Evolutionary conservation across 2,888 invertebrate genomes (phyloP), one percentile per base, ranked within the genome.

Genomic region (Platyscelio sp.): DNA sequence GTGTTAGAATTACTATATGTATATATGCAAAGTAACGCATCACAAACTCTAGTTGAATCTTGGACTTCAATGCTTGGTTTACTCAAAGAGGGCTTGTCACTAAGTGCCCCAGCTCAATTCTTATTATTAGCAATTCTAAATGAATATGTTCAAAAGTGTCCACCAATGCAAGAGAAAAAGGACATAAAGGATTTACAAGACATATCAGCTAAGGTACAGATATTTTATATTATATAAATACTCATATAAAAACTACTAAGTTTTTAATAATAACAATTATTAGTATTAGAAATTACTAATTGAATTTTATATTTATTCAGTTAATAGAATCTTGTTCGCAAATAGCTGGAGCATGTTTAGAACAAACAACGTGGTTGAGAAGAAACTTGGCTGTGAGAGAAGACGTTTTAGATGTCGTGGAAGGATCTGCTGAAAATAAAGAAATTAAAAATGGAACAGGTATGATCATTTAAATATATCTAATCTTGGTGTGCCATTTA

Each of bases 341-440:
- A 93, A 97, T 98, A 43, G 98, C 98, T 7, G 98, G 97, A n/a
- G 97, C 98, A n/a, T 97, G 97, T 89, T 94, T 98, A 87, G 98
- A 98, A 91, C 97, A 98, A 93, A 98, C 98, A 1, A 98, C 98
- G 0, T 98, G 98, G 98, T 93, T 98, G 67, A 94, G 97, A 83
- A 95, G 97, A 87, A 97, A 97, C 94, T 94, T 97, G 83, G 97
- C 97, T 61, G 98, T 98, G 1, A 96, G 97, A 82, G 96, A 96
- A 90, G 96, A 96, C 83, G 94, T 95, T 18, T 93, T 94, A 9
- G 94, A 94, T n/a, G 94, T 94, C 27, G 94, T n/a, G n/a, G n/a
- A 94, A 86, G 91, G 90, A 82, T 91, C 93, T 49, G 87, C 92
- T 75, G 94, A 93, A 89, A 92, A 92, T 87, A 92, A 92, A 88